Base-by-base conservation (phyloP, 2,888 invertebrate genomes). In the Luffia ferchaultella region DNA sequence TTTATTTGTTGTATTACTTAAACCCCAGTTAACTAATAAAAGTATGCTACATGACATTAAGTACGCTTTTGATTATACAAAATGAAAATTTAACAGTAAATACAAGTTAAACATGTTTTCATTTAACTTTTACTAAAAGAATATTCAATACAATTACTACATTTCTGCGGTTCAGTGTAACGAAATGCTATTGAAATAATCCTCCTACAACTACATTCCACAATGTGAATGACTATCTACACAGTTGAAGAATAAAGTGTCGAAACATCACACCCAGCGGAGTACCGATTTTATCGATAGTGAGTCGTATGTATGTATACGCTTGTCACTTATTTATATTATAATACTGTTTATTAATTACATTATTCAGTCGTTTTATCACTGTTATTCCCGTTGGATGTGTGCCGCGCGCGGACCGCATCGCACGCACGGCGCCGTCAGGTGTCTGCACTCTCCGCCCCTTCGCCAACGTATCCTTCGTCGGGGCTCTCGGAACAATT, bases 391-490 rank as follows among this genome's bases (percentile, higher is more conserved):
- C 73, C 70, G 76, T 76, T 72, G 73, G 74, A 17, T 45, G 42
- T 49, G 30, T 66, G 68, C 68, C 71, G 70, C 71, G 73, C 69
- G 70, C 70, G 69, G 74, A 73, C 78, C 62, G 75, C 70, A 66
- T 68, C 72, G 62, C 82, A 78, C 54, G 70, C 75, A 59, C 82
- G 78, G 61, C 82, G 77, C 66, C 85, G 89, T 90, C 89, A 90
- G 77, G 90, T 90, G 65, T 90, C 90, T 62, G 88, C 87, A 54
- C 89, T 87, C 64, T 87, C 87, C 48, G 77, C 84, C 20, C 76
- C 85, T 60, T 93, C 94, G 42, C 93, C 94, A 50, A 93, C 94
- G 71, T 94, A 94, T 16, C 93, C 94, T 73, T 94, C 94, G 68
- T 94, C 94, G 41, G 93, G 93, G 73, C 93, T 93, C 64, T 93